Percentiles rank a stretch among this genome's conserved stretches.
These are phyloP conservation scores for Bilobella aurantiaca DNA, from an alignment of 1,140 invertebrate genomes.

Conservation along the genomic window DNA sequence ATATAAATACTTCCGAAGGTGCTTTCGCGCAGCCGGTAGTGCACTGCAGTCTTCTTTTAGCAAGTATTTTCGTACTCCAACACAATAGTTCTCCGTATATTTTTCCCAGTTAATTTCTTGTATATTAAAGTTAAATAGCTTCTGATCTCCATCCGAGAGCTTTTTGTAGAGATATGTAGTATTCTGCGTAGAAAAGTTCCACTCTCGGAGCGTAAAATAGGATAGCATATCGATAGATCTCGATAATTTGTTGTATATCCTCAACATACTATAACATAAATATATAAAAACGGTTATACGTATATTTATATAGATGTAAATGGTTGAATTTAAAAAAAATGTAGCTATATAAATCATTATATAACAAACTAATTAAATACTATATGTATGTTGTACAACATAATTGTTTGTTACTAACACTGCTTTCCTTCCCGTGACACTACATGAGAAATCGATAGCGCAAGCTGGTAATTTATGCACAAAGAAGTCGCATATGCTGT, in stretches of 20 bases:
- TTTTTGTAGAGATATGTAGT: slow-evolving; percentile 49
- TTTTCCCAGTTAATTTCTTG: slow-evolving; percentile 53
- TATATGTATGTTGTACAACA: too few species aligned
- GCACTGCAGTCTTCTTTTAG: slow-evolving; percentile 72
- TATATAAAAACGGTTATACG: too few species aligned
- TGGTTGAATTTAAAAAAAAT: too few species aligned
- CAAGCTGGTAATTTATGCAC: slow-evolving; percentile 42
- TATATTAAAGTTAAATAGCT: slow-evolving; percentile 60
- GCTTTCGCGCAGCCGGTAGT: slow-evolving; percentile 58
- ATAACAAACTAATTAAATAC: too few species aligned
- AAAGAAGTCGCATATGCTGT: slow-evolving; percentile 42
- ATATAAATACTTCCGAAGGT: slow-evolving; percentile 67
- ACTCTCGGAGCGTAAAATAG: slow-evolving; percentile 69
- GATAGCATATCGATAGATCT: slow-evolving; percentile 60
- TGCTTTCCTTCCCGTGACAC: too few species aligned
- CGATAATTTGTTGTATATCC: slow-evolving; percentile 66
- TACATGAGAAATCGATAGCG: neutral
- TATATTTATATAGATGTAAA: too few species aligned
- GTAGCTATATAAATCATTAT: too few species aligned
- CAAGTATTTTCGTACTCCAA: slow-evolving; percentile 61
- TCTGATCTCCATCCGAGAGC: slow-evolving; percentile 52
- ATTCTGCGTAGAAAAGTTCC: slow-evolving; percentile 68
- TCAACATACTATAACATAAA: slow-evolving; percentile 70
- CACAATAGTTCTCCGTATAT: slow-evolving; percentile 59
- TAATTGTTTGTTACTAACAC: too few species aligned